Percentiles rank a stretch among this genome's conserved stretches.
These are phyloP conservation scores for Leptinotarsa texana DNA, from an alignment of 1,140 invertebrate species.

Conservation along the genomic window DNA sequence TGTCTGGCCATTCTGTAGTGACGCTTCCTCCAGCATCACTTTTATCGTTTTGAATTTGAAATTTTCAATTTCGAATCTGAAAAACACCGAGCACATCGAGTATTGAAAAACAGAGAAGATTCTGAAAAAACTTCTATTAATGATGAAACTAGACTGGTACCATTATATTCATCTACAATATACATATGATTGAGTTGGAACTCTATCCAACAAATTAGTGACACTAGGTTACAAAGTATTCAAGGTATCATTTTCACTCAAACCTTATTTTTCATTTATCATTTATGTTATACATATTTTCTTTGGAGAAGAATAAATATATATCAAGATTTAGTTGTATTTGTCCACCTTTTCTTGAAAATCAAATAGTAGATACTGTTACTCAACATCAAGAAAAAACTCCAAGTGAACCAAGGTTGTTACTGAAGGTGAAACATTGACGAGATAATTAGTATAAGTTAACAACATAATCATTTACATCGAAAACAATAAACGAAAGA, in stretches of 20 bases:
- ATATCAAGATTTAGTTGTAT: no score
- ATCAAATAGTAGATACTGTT: no score
- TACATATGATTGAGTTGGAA: no score
- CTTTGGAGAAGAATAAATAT: not conserved
- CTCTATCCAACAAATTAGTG: constrained; percentile 11
- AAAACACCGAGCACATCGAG: not conserved
- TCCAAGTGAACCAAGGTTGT: no score
- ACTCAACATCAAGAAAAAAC: no score
- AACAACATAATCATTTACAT: no score
- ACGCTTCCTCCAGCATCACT: constrained; percentile 60
- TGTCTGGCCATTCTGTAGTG: constrained; percentile 63
- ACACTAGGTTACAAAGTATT: constrained; percentile 24
- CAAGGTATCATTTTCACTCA: constrained; percentile 22
- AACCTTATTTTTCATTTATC: constrained; percentile 15
- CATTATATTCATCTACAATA: not conserved
- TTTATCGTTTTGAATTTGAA: constrained; percentile 10
- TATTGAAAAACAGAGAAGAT: not conserved
- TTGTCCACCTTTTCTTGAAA: no score
- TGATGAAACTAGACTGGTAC: not conserved
- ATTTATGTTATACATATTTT: not conserved
- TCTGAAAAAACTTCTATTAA: not conserved
- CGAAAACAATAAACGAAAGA: no score
- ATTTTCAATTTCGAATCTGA: not conserved
- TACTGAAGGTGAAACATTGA: no score
- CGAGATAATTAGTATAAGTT: no score